Evolutionary conservation across 2,888 invertebrate species (phyloP).

Genomic region (Athetis lepigone): DNA sequence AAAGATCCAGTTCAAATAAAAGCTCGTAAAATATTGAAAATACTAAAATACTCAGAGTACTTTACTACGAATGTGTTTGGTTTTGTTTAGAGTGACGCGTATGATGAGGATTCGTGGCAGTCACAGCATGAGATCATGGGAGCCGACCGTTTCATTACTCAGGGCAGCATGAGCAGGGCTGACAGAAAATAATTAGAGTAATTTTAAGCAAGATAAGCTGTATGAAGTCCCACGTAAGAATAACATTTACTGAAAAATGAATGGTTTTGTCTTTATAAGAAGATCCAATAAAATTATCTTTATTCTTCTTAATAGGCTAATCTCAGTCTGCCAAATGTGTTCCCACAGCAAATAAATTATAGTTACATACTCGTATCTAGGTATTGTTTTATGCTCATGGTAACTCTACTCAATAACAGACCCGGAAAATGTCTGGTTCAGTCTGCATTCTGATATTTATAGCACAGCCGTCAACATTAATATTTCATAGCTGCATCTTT

Average conservation of each 20-base stretch:
- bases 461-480: slow-evolving; percentile 37
- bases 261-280: too few species aligned
- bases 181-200: background rate
- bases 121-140: slow-evolving; percentile 76
- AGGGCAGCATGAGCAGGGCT: slow-evolving; percentile 36
- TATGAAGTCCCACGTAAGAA: too few species aligned
- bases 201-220: background rate
- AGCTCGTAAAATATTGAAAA: too few species aligned
- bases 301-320: too few species aligned
- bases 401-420: background rate
- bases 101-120: slow-evolving; percentile 44
- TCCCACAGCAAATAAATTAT: too few species aligned
- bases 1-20: too few species aligned
- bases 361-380: too few species aligned
- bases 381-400: background rate
- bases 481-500: slow-evolving; percentile 40
- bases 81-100: slow-evolving; percentile 35
- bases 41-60: background rate
- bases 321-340: too few species aligned
- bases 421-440: slow-evolving; percentile 28
- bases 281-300: too few species aligned
- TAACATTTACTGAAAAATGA: too few species aligned
- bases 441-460: slow-evolving; percentile 34
- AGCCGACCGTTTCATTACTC: slow-evolving; percentile 59
- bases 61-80: slow-evolving; percentile 27